Base-by-base conservation (phyloP, 2,888 invertebrate species). In the Dusona sp. region DNA sequence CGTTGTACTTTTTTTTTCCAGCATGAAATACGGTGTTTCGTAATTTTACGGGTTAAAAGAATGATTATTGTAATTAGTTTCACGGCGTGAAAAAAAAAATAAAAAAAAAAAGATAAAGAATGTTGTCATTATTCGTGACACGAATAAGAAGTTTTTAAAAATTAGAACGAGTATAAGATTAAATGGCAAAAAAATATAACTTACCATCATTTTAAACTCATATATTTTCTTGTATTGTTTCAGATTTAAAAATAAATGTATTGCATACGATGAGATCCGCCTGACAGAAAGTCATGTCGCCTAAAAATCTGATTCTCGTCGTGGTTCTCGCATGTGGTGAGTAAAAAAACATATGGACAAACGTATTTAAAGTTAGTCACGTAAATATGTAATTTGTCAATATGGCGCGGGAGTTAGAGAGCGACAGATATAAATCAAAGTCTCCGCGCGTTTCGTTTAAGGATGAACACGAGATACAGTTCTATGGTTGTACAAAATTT, bases 241-340 rank as follows among this genome's bases (percentile, higher is more conserved):
- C 91, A 93, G 93, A 89, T 91, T 89, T 85, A 70, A 83, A 87
- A 89, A 87, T 90, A 89, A 82, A 84, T 87, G 89, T 61, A 67
- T 78, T 85, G 61, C 90, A 85, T 90, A 93, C 90, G 89, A 93
- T 93, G 94, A 92, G 87, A 93, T 90, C 89, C 89, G 86, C 88
- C 83, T 91, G 89, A 91, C 83, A 84, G 84, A 86, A 68, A 84
- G 88, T 82, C 86, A 94, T 94, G 94, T 90, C 89, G 88, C 83
- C 89, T 87, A 93, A 91, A 89, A 89, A 92, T 88, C 88, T 91
- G 33, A 82, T 90, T 82, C 89, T 90, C 85, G 89, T 91, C 86
- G 86, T 91, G 79, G 88, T 89, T 87, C 89, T 93, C 80, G 90
- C 90, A 74, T 91, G 90, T 75, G 92, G 94, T 94, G 87, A 91